phyloP scores from a whole-genome alignment of 2,888 invertebrate genomes.

The Andrena hattorfiana region DNA sequence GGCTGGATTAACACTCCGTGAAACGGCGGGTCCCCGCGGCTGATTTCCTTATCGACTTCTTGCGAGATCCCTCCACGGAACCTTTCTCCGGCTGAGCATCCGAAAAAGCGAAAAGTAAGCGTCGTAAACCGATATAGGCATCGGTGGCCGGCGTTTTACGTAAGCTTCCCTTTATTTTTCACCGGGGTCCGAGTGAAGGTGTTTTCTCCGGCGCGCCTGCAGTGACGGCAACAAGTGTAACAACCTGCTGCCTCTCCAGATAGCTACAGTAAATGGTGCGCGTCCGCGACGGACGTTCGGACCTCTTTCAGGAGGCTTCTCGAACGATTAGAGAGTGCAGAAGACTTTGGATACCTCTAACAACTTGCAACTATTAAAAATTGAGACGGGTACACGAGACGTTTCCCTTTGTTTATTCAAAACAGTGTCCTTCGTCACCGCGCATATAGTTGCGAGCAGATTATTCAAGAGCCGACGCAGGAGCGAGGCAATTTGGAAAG shows the following conservation, averaged over 20 bases:
- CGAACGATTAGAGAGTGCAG: not conserved
- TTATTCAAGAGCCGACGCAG: not conserved
- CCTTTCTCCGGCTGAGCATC: constrained; percentile 17
- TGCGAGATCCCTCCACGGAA: constrained; percentile 6
- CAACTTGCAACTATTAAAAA: too few relatives aligned
- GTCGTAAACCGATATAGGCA: not conserved
- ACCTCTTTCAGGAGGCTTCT: not conserved
- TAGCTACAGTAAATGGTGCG: constrained; percentile 17
- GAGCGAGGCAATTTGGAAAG: not conserved
- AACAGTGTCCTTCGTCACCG: too few relatives aligned
- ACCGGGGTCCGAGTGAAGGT: not conserved
- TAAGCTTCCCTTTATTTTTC: constrained; percentile 34
- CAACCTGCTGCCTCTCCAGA: not conserved
- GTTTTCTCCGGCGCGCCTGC: constrained; percentile 4
- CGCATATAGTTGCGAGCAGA: too few relatives aligned
- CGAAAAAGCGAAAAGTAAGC: constrained; percentile 15
- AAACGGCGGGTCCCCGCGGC: not conserved
- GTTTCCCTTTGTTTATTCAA: too few relatives aligned
- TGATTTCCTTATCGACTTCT: constrained; percentile 34
- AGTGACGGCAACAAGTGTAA: constrained; percentile 1
- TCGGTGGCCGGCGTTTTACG: constrained; percentile 23
- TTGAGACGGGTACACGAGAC: too few relatives aligned
- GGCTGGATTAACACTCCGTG: not conserved
- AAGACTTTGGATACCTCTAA: too few relatives aligned
- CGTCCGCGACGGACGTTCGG: not conserved